These are phyloP conservation scores for Leucophenga montana DNA, from an alignment of 2,888 invertebrate genomes.

Conservation along the genomic window DNA sequence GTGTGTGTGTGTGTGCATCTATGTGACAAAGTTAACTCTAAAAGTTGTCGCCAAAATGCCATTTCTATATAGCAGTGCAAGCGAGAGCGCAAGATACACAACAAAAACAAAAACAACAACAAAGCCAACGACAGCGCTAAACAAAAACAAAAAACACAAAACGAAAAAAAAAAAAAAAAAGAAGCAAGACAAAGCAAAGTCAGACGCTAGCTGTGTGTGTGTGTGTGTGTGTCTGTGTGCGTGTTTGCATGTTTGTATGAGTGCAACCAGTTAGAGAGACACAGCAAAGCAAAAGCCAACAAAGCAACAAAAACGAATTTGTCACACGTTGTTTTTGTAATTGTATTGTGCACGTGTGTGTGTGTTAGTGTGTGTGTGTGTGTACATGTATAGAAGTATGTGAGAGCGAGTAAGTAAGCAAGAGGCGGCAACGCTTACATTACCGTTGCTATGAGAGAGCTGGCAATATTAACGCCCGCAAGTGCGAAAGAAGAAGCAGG, in stretches of 20 bases:
- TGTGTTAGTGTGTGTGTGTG: not conserved
- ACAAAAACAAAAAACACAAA: constrained; percentile 48
- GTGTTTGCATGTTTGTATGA: constrained; percentile 6
- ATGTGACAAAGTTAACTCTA: constrained; percentile 64
- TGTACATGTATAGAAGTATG: not conserved
- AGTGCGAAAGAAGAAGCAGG: constrained; percentile 30
- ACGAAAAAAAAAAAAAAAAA: constrained; percentile 34
- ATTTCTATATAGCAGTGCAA: constrained; percentile 44
- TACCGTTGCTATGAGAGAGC: constrained; percentile 36
- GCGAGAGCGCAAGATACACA: constrained; percentile 54
- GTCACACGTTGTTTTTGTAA: constrained; percentile 7
- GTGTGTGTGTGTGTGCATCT: constrained; percentile 44
- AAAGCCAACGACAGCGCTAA: constrained; percentile 51
- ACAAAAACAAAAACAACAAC: constrained; percentile 48
- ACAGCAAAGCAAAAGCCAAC: constrained; percentile 26
- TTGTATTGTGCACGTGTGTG: not conserved
- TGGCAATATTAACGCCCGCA: constrained; percentile 28
- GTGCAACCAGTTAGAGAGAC: constrained; percentile 11
- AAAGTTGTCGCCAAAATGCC: constrained; percentile 36
- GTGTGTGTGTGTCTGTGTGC: constrained; percentile 2
- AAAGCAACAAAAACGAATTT: constrained; percentile 19
- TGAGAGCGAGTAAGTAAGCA: not conserved
- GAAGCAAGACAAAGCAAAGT: constrained; percentile 58
- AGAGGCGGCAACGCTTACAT: constrained; percentile 45
- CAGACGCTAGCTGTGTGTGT: constrained; percentile 16